Evolutionary conservation across 2,888 invertebrate species (phyloP).

Genomic region (Ophioninae sp.): DNA sequence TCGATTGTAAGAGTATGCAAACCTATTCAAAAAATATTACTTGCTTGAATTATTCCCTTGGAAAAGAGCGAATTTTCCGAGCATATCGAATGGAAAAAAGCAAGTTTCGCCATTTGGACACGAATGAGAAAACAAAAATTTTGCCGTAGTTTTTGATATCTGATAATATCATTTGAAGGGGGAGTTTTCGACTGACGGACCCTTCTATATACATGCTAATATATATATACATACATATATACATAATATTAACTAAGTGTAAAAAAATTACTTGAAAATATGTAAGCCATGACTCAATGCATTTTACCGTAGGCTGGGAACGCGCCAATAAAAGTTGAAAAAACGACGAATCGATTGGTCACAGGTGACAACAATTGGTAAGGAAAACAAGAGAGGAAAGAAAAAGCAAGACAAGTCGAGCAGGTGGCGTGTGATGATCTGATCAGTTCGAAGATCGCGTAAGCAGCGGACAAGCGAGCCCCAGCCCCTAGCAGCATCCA

Average conservation of each 20-base stretch:
- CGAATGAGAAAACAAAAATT: background rate
- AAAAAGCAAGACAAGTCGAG: slow-evolving; percentile 37
- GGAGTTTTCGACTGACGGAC: slow-evolving; percentile 1
- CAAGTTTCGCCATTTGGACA: background rate
- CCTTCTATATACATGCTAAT: slow-evolving; percentile 12
- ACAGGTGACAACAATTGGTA: slow-evolving; percentile 15
- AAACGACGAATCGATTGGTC: slow-evolving; percentile 45
- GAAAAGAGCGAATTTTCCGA: background rate
- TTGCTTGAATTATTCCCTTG: background rate
- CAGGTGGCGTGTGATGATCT: slow-evolving; percentile 71
- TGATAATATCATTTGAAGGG: background rate
- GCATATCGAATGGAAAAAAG: background rate
- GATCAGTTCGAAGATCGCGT: slow-evolving; percentile 77
- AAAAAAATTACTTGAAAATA: slow-evolving; percentile 27
- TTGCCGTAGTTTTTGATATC: background rate
- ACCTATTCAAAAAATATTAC: background rate
- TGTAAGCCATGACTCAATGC: slow-evolving; percentile 20
- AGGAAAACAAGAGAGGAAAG: slow-evolving; percentile 5
- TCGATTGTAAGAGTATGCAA: background rate
- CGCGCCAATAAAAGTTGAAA: slow-evolving; percentile 10
- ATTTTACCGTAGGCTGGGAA: slow-evolving; percentile 35
- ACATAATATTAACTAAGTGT: slow-evolving; percentile 35
- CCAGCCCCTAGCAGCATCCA: slow-evolving; percentile 91
- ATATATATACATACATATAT: slow-evolving; percentile 18
- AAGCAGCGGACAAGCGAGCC: slow-evolving; percentile 77